phyloP scores from a whole-genome alignment of 2,888 invertebrate species.

The Neoitamus cyanurus region DNA sequence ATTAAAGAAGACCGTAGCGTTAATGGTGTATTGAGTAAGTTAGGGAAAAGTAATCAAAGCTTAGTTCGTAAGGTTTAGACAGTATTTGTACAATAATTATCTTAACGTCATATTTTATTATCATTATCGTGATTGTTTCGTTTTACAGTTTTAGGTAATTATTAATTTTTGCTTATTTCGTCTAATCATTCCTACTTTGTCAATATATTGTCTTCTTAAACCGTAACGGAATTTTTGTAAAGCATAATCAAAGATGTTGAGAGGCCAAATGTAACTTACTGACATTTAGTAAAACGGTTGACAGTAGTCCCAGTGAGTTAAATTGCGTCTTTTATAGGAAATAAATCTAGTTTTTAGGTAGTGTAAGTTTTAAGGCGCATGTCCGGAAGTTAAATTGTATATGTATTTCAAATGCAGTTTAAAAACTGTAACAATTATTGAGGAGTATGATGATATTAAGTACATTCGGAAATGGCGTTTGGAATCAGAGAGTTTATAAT shows the following conservation, averaged over 20 bases:
- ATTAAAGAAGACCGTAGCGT: background rate
- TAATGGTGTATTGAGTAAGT: background rate
- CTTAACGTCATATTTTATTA: background rate
- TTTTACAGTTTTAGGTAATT: background rate
- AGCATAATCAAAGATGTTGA: background rate
- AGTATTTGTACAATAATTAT: constrained; percentile 47
- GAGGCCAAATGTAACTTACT: background rate
- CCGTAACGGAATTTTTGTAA: background rate
- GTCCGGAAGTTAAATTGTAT: background rate
- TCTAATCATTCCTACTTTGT: background rate
- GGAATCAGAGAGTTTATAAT: background rate
- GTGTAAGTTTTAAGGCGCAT: background rate
- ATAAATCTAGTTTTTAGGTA: background rate
- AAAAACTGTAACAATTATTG: background rate
- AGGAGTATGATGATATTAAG: background rate
- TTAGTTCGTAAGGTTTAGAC: constrained; percentile 17
- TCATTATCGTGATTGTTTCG: background rate
- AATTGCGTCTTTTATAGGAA: background rate
- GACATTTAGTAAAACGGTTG: background rate
- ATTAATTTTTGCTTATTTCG: background rate
- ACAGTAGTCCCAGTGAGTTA: background rate
- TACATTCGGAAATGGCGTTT: background rate
- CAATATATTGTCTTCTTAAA: background rate
- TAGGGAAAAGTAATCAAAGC: background rate
- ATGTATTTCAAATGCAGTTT: background rate